phyloP scores from a whole-genome alignment of 2,888 invertebrate species.

The Drosophila ustulata region DNA sequence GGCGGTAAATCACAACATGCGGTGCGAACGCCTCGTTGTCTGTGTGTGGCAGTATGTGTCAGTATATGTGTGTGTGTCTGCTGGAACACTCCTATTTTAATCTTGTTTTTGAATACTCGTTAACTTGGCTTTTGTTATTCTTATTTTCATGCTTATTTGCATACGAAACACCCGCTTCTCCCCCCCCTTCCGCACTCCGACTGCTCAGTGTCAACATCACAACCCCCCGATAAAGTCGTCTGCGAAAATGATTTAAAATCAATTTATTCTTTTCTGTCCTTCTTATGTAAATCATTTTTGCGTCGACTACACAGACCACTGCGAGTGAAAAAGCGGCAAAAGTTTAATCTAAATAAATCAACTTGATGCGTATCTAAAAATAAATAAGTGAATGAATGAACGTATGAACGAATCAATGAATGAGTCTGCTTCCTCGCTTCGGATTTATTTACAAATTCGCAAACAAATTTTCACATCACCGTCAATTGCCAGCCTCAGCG shows the following conservation, averaged over 20 bases:
- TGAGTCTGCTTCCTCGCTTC: constrained; percentile 27
- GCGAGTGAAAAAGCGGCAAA: constrained; percentile 50
- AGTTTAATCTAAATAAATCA: constrained; percentile 81
- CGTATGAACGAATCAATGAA: constrained; percentile 50
- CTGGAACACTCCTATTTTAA: constrained; percentile 77
- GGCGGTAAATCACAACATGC: constrained; percentile 75
- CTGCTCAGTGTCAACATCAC: constrained; percentile 44
- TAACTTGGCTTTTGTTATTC: constrained; percentile 80
- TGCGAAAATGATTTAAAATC: constrained; percentile 83
- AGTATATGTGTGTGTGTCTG: constrained; percentile 28
- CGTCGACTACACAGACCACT: constrained; percentile 47
- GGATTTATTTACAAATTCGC: constrained; percentile 81
- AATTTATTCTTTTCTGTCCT: constrained; percentile 80
- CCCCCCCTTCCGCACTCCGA: background rate
- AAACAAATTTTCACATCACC: constrained; percentile 76
- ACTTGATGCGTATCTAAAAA: constrained; percentile 78
- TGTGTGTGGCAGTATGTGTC: constrained; percentile 15
- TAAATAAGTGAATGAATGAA: constrained; percentile 48
- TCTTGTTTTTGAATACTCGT: constrained; percentile 82
- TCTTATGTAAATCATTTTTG: constrained; percentile 80
- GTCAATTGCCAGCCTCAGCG: constrained; percentile 15
- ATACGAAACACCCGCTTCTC: constrained; percentile 52
- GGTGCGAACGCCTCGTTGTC: constrained; percentile 31
- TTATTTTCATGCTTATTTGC: constrained; percentile 82
- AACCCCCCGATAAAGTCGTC: constrained; percentile 45